These are phyloP conservation scores for Callionymus lyra DNA, from an alignment of 2,113 vertebrate species.

Conservation along the genomic window DNA sequence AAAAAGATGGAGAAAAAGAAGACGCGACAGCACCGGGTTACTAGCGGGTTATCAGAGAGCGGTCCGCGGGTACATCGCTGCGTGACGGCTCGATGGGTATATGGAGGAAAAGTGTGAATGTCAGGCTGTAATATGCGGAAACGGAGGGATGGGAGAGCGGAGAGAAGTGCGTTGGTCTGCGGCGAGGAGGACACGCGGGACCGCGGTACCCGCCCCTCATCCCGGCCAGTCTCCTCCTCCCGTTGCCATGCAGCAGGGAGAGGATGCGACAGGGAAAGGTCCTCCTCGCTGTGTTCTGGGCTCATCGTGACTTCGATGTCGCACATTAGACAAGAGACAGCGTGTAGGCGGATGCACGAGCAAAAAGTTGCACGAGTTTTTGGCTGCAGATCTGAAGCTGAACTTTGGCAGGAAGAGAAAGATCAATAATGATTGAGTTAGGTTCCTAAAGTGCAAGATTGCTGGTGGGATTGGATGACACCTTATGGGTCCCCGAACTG, in stretches of 20 bases:
- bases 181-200: slow-evolving; percentile 58
- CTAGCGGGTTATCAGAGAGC: slow-evolving; percentile 9
- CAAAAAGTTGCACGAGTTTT: too few species aligned
- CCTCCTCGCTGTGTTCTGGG: too few species aligned
- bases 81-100: slow-evolving; percentile 9
- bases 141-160: slow-evolving; percentile 34
- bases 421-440: too few species aligned
- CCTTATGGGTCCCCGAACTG: too few species aligned
- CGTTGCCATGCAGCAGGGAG: slow-evolving; percentile 55
- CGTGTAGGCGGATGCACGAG: too few species aligned
- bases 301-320: too few species aligned
- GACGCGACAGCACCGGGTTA: slow-evolving; percentile 1
- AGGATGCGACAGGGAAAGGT: slow-evolving; percentile 30
- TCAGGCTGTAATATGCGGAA: slow-evolving; percentile 54
- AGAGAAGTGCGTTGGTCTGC: slow-evolving; percentile 38
- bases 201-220: slow-evolving; percentile 53
- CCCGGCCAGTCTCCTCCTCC: slow-evolving; percentile 36
- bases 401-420: too few species aligned
- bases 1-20: slow-evolving; percentile 21
- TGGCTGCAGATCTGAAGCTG: too few species aligned
- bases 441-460: too few species aligned
- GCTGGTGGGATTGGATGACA: too few species aligned
- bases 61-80: slow-evolving; percentile 23
- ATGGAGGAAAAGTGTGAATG: slow-evolving; percentile 13
- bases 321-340: too few species aligned